phyloP scores from a whole-genome alignment of 2,113 vertebrate species.

The western clawed frog (Xenopus tropicalis) region DNA sequence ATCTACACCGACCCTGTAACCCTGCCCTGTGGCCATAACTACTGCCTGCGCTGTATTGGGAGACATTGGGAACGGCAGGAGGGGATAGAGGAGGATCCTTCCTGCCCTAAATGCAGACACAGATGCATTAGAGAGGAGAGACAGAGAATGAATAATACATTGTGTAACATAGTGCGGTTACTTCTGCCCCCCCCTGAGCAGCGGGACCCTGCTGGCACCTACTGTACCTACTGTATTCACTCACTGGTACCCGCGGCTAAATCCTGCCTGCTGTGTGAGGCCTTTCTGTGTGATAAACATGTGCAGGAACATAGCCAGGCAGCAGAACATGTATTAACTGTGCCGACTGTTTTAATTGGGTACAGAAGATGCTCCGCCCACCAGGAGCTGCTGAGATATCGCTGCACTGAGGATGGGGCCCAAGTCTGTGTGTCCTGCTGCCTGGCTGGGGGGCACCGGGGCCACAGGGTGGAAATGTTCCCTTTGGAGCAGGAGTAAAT shows the following conservation, averaged over 20 bases:
- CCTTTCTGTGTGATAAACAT: conserved; percentile 9
- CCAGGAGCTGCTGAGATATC: conserved; percentile 14
- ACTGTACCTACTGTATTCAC: conserved; percentile 16
- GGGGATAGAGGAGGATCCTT: conserved; percentile 39
- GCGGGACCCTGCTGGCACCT: no score
- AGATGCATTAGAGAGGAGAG: no score
- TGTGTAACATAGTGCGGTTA: background rate
- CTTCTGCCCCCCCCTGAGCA: background rate
- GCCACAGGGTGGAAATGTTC: conserved; percentile 20
- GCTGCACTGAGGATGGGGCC: background rate
- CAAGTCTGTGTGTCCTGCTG: conserved; percentile 12
- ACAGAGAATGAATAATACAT: no score
- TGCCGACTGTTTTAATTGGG: background rate
- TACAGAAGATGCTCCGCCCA: conserved; percentile 20
- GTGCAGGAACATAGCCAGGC: conserved; percentile 12
- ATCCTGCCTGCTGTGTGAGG: conserved; percentile 24
- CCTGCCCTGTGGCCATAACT: conserved; percentile 77
- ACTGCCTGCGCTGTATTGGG: conserved; percentile 72
- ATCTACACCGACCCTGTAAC: conserved; percentile 69
- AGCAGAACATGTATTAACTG: conserved; percentile 21
- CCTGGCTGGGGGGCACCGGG: background rate
- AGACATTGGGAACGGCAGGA: conserved; percentile 64
- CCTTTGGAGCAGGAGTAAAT: no score
- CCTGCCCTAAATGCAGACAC: no score
- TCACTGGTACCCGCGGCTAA: conserved; percentile 9